Conservation (phyloP, 2,888 invertebrate species). For the Melieria crassipennis region DNA sequence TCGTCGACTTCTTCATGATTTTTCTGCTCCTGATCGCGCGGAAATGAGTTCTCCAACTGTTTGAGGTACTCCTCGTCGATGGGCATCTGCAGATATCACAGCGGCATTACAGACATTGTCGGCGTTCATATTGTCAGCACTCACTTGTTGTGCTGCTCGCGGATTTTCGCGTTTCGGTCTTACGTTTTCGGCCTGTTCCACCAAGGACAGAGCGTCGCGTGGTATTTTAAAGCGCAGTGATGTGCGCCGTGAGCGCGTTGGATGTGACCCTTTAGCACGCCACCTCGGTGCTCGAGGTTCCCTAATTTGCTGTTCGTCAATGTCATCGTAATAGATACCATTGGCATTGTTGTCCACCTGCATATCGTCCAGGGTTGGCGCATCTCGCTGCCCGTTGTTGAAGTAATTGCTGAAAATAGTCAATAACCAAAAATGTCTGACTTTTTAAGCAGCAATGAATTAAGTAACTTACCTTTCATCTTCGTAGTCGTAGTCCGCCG, state of each 20-base stretch:
- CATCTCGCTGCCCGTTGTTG: slow-evolving; percentile 8
- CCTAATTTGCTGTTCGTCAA: slow-evolving; percentile 3
- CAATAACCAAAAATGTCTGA: background rate
- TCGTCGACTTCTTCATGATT: slow-evolving; percentile 43
- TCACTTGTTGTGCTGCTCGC: slow-evolving; percentile 27
- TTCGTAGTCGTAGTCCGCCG: slow-evolving; percentile 37
- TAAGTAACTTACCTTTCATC: slow-evolving; percentile 28
- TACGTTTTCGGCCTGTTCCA: slow-evolving; percentile 28
- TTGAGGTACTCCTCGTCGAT: slow-evolving; percentile 56
- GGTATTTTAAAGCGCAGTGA: slow-evolving; percentile 20
- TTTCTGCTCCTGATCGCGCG: slow-evolving; percentile 50
- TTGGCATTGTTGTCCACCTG: slow-evolving; percentile 43
- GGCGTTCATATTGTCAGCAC: background rate
- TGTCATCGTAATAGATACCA: slow-evolving; percentile 23
- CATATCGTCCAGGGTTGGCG: slow-evolving; percentile 28
- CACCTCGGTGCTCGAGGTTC: slow-evolving; percentile 37
- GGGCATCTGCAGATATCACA: slow-evolving; percentile 40
- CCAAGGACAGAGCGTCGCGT: background rate
- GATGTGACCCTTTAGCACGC: background rate
- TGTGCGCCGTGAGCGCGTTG: slow-evolving; percentile 6
- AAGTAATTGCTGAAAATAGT: background rate
- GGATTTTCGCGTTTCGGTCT: slow-evolving; percentile 45
- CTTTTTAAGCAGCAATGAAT: background rate
- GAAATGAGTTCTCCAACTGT: slow-evolving; percentile 61
- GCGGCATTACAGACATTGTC: background rate